These are phyloP conservation scores for Notothenia rossii DNA, from an alignment of 2,113 vertebrate species.

Conservation along the genomic window DNA sequence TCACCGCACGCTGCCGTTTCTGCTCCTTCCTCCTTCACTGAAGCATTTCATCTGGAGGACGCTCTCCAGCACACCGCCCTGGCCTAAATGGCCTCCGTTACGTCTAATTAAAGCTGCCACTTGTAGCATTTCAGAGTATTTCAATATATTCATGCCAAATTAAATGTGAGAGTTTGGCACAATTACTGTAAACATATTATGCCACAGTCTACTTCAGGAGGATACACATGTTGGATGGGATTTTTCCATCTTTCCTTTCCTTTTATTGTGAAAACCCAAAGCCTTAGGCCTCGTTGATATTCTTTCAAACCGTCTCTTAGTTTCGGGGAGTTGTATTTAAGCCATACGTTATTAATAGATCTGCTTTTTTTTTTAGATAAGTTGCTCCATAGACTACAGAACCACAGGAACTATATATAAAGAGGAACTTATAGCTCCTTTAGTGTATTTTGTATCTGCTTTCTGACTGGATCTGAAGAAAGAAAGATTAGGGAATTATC, in stretches of 20 bases:
- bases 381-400: neutral
- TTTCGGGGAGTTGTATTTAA: slow-evolving; percentile 16
- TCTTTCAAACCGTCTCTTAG: neutral
- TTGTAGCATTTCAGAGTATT: slow-evolving; percentile 39
- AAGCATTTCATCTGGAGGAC: slow-evolving; percentile 44
- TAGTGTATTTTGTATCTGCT: neutral
- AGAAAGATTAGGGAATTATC: slow-evolving; percentile 11
- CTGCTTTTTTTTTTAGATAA: neutral
- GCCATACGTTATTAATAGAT: neutral
- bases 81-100: slow-evolving; percentile 43
- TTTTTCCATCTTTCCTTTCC: slow-evolving; percentile 12
- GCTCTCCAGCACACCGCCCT: slow-evolving; percentile 61
- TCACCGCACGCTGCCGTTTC: slow-evolving; percentile 60
- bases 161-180: slow-evolving; percentile 41
- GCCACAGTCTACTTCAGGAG: slow-evolving; percentile 11
- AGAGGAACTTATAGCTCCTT: neutral
- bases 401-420: neutral
- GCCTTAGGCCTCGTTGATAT: neutral
- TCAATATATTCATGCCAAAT: slow-evolving; percentile 33
- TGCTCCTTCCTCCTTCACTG: slow-evolving; percentile 57
- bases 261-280: slow-evolving; percentile 9
- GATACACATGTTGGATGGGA: slow-evolving; percentile 21
- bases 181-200: slow-evolving; percentile 40
- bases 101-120: slow-evolving; percentile 69
- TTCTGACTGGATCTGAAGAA: neutral